phyloP scores from a whole-genome alignment of 2,888 invertebrate genomes.

The Dolichomitus sp. region DNA sequence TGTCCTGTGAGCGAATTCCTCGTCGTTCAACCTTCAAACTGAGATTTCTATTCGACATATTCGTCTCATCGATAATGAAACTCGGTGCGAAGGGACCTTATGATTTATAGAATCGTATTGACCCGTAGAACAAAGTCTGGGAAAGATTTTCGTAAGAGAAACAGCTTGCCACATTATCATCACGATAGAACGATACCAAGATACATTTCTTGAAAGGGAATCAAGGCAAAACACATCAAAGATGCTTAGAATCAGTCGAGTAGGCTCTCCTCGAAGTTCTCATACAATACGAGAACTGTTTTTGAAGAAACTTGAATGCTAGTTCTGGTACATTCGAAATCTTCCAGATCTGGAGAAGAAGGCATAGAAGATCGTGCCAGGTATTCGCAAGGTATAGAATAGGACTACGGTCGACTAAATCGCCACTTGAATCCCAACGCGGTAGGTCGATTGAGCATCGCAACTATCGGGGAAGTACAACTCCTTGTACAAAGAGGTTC shows the following conservation, averaged over 20 bases:
- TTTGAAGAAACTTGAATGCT: neutral
- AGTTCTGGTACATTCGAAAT: slow-evolving; percentile 14
- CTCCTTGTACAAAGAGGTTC: slow-evolving; percentile 21
- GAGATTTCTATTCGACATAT: slow-evolving; percentile 15
- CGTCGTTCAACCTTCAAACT: neutral
- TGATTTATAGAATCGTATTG: neutral
- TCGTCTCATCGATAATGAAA: slow-evolving; percentile 11
- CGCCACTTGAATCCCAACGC: slow-evolving; percentile 24
- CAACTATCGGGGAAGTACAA: slow-evolving; percentile 27
- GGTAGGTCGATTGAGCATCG: slow-evolving; percentile 9
- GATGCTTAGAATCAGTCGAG: slow-evolving; percentile 12
- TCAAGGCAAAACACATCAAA: neutral
- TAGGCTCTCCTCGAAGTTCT: slow-evolving; percentile 8
- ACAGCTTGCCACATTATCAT: neutral
- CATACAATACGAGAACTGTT: slow-evolving; percentile 17
- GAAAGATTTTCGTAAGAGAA: neutral
- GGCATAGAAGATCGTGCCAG: slow-evolving; percentile 9
- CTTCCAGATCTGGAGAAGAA: neutral
- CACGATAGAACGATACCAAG: neutral
- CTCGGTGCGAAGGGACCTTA: slow-evolving; percentile 4
- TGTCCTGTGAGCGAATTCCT: slow-evolving; percentile 5
- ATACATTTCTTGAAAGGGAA: neutral
- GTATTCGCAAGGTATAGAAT: slow-evolving; percentile 14
- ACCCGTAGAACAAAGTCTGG: neutral
- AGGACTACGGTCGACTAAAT: slow-evolving; percentile 16